Evolutionary conservation across 2,797 vertebrate species (phyloP), one percentile per base, ranked within the genome.

Genomic region (Diplodus sargus): DNA sequence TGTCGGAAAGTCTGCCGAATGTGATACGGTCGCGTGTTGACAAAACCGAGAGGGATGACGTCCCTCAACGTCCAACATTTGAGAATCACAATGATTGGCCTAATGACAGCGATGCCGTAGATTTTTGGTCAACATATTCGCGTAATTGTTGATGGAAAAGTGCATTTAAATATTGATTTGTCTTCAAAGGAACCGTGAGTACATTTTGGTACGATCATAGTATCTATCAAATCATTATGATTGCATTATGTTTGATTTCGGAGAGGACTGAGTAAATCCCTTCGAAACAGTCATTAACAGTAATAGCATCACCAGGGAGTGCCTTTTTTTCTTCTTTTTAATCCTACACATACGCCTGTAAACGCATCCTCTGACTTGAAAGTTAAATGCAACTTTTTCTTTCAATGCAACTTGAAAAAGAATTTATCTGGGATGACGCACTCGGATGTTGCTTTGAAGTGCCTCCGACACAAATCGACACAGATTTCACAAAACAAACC

Each of bases 391-490:
- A 39, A 39, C 34, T 11, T 39, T 39, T 39, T 3, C 39, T 39
- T 3, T 39, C 39, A 39, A 11, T 39, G 39, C 39, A 39, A 11
- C 39, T 39, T 39, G 39, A 39, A 39, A 56, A 56, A 43, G 12
- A 59, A 39, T 30, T 57, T 56, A 48, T 45, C 22, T 52, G 51
- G 63, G 43, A 53, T 53, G n/a, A 78, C 68, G 16, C 39, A 51
- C 56, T 48, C 57, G 2, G 25, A 49, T 23, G 22, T 52, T 25
- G 20, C 53, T 82, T 85, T 82, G 62, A 81, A 53, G 39, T 58
- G 22, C 60, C 65, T 65, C 42, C 47, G 23, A 34, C n/a, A 2
- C 48, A 25, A 59, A 23, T 12, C 53, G 4, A 6, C 0, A 72
- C 39, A 16, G 4, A 62, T 70, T 39, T 62, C 43, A 51, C n/a